Evolutionary conservation across 2,113 vertebrate genomes (phyloP), one percentile per base, ranked within the genome.

Genomic region (Lophotis ruficrista): DNA sequence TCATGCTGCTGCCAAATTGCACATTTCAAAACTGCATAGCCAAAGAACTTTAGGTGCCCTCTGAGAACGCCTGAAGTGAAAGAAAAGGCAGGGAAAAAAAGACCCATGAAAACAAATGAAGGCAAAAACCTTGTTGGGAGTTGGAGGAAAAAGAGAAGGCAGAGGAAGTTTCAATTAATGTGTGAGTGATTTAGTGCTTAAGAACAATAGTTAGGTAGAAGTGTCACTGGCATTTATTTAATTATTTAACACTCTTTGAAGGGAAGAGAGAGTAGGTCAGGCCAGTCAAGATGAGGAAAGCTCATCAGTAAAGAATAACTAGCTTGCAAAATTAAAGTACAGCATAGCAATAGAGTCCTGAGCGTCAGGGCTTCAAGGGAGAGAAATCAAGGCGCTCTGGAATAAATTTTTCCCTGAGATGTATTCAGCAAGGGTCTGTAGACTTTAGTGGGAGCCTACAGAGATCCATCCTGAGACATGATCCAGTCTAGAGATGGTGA

Each of bases 1-100:
- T 95, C 96, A 96, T 93, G 96, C 97, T 96, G 95, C 97, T 98
- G 97, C 98, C 97, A 98, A 98, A 98, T 95, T 98, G 96, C 97
- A 98, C 72, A 95, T 97, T 98, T 98, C 92, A 98, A 96, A 98
- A 98, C 96, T 95, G 95, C 94, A 97, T 78, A 98, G 87, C 91
- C 97, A 97, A 96, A 97, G 97, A 98, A 98, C 95, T 97, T 97
- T 94, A 97, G 97, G 84, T 97, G 96, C 97, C 97, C 97, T 98
- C 96, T 96, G 98, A 98, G 98, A 97, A 98, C 1, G 95, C 97
- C 97, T 97, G 79, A 96, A 97, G 97, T 97, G 82, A 98, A 94
- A 91, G 75, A 93, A 96, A 69, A 69, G 28, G 22, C 47, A 71
- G 30, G 31, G 61, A 62, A 84, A 84, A 95, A 97, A 97, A 96